phyloP scores from a whole-genome alignment of 2,888 invertebrate species.

The Eupithecia subfuscata region DNA sequence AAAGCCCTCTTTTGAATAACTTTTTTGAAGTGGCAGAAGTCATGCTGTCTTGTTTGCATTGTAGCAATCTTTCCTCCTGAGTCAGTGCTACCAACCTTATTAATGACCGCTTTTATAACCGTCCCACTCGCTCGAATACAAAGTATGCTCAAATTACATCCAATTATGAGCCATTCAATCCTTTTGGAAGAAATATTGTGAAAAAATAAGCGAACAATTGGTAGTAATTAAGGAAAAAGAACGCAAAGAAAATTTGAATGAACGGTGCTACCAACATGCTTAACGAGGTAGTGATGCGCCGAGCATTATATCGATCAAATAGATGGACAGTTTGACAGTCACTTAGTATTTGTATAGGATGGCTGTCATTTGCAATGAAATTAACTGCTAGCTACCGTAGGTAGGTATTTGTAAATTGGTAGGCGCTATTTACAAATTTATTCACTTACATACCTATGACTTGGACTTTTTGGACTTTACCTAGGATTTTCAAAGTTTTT shows the following conservation, averaged over 20 bases:
- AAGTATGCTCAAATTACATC: constrained; percentile 82
- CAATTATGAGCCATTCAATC: constrained; percentile 83
- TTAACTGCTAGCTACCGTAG: not conserved
- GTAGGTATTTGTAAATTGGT: constrained; percentile 7
- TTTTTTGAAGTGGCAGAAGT: constrained; percentile 1
- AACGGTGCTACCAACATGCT: constrained; percentile 70
- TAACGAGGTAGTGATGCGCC: constrained; percentile 68
- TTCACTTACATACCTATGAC: not conserved
- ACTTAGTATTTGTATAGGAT: constrained; percentile 17
- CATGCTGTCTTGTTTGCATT: constrained; percentile 20
- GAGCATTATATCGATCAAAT: constrained; percentile 44
- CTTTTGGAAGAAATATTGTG: constrained; percentile 73
- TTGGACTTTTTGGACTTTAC: too few species aligned
- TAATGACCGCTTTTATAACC: constrained; percentile 73
- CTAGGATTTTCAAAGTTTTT: too few species aligned
- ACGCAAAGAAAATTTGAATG: constrained; percentile 69
- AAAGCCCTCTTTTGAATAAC: not conserved
- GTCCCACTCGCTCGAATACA: constrained; percentile 70
- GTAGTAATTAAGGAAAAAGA: constrained; percentile 78
- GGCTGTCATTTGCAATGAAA: constrained; percentile 2
- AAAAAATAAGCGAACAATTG: constrained; percentile 76
- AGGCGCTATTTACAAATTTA: not conserved
- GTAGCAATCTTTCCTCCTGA: constrained; percentile 35
- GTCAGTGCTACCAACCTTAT: constrained; percentile 62
- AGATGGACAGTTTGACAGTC: constrained; percentile 28